phyloP scores from a whole-genome alignment of 2,888 invertebrate genomes.

The Scaptomyza reducta region DNA sequence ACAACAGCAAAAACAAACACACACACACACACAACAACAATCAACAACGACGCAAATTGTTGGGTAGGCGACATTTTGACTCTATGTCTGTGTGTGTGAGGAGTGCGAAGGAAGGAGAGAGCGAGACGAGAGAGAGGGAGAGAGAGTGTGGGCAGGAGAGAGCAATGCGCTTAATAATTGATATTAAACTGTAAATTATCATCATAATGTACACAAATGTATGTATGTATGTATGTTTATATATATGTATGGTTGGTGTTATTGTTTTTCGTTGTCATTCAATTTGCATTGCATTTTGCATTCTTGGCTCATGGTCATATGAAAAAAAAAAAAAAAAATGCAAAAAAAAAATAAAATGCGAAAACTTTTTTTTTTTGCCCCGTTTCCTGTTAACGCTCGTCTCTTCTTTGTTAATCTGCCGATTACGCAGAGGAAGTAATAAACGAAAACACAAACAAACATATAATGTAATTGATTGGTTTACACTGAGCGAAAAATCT shows the following conservation, averaged over 20 bases:
- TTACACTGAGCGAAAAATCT: no score
- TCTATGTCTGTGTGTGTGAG: neutral
- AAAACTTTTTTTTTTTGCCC: neutral
- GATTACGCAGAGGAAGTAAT: constrained; percentile 55
- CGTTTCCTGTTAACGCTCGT: constrained; percentile 50
- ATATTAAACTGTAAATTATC: constrained; percentile 42
- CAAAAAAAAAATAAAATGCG: constrained; percentile 13
- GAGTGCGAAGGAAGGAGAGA: neutral
- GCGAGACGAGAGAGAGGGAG: neutral
- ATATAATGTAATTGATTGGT: neutral
- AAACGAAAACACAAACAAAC: constrained; percentile 5
- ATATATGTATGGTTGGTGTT: neutral
- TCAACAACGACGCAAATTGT: constrained; percentile 47
- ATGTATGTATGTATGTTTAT: neutral
- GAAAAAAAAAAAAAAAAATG: constrained; percentile 26
- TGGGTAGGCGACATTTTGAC: constrained; percentile 62
- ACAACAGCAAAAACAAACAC: constrained; percentile 1
- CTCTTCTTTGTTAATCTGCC: constrained; percentile 63
- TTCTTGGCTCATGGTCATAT: constrained; percentile 53
- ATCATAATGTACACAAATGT: constrained; percentile 12
- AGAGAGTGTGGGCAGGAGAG: neutral
- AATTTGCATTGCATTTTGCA: constrained; percentile 55
- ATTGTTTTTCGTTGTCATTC: constrained; percentile 28
- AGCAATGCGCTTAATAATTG: no score
- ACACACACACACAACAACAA: no score